Evolutionary conservation across 92 coral and sea anemone species (phyloP), one percentile per base, ranked within the genome.

Genomic region (Porites divaricata): DNA sequence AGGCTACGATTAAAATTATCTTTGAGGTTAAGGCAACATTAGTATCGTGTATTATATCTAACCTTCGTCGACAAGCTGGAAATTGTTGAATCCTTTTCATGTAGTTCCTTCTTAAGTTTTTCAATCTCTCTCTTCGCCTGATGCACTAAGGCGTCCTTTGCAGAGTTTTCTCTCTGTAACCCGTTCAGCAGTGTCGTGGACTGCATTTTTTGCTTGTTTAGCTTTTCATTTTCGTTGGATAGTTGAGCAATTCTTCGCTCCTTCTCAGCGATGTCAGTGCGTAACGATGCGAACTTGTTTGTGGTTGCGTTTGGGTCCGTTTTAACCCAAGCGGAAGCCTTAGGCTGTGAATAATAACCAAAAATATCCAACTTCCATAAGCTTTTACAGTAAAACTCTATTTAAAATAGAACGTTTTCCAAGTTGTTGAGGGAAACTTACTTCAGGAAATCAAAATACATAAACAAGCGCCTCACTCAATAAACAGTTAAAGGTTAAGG

Each of bases 41-140:
- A 35, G 45, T 35, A 4, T 35, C 45, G 45, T 35, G 45, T 35
- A 4, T 35, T 35, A 35, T 35, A 35, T 13, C 72, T 22, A 61
- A 95, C 97, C 97, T 95, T 95, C 26, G 94, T 89, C 16, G 98
- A 95, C 83, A 95, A 80, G 10, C 91, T 85, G 17, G 98, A 90
- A 2, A 95, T 89, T 1, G 83, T 85, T 26, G 93, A 89, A 54
- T 95, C 98, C 48, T 95, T 95, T 77, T 93, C 98, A 15, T 89
- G 91, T 75, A 95, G 78, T 24, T 92, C 92, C 80, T 91, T 95
- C 91, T 91, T 95, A 52, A 89, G 87, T 63, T 93, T 95, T 63
- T 87, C 96, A 59, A 91, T 82, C 77, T 95, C 95, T 11, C 73
- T 70, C 77, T 93, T 95, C 1, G 92, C 92, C 80, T 95, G 98